Base-by-base conservation (phyloP, 2,888 invertebrate species). In the Muschampia plurimacula region DNA sequence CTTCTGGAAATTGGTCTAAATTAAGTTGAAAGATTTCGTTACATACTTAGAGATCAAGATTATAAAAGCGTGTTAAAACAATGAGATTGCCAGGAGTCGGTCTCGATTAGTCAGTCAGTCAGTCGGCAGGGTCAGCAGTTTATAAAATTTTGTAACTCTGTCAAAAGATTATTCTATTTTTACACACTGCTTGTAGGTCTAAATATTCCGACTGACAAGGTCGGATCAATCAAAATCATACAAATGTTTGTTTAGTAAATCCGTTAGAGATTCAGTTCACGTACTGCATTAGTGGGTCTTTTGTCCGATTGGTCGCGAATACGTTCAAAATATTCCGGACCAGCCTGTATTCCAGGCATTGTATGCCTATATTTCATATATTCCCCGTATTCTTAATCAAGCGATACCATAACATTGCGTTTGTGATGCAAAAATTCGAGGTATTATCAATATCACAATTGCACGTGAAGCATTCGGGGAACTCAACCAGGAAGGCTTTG, bases 331-430 rank as follows among this genome's bases (percentile, higher is more conserved):
- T 60, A 59, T 60, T 60, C 67, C 36, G 44, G 52, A 2, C 70
- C 39, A 63, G 52, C 3, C 13, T n/a, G 57, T 57, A 15, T 52
- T 52, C 12, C 52, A 1, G 13, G 15, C 15, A 52, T 15, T 52
- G 52, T 52, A 8, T 52, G 28, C 28, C 10, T 22, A 1, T 36
- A 65, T 65, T 63, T 10, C 36, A 15, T 13, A 32, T 39, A 66
- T 55, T 66, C 36, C 69, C 63, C 13, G 28, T 68, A 46, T 69
- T 55, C 67, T 49, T 55, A 69, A 69, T 64, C 64, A 69, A 64
- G 63, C 55, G 63, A 49, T 63, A 49, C 63, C 62, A 63, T 69
- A 63, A 69, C 63, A 63, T 63, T 41, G 52, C 55, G 41, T 39
- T 63, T 57, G 55, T 55, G 69, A 44, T 32, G 46, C 55, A 46